Evolutionary conservation across 64 coral and sea anemone genomes (phyloP).

Genomic region (Cladopsammia gracilis): DNA sequence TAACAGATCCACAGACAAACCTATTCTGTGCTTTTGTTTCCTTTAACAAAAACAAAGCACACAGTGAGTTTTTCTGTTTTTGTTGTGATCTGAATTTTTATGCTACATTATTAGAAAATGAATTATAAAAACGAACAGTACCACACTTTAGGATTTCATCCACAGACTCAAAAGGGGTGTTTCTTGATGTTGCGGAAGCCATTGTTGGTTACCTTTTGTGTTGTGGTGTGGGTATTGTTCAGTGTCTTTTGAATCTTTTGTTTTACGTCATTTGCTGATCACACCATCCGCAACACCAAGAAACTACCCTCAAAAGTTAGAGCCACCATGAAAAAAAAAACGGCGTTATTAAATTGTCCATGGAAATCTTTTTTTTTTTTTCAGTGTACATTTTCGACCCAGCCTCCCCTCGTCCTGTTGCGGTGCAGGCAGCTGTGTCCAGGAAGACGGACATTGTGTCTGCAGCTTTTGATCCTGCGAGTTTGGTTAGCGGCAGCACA

Average conservation of each 20-base stretch:
- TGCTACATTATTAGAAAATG: background rate
- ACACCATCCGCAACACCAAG: no score
- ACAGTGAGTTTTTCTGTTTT: conserved; percentile 30
- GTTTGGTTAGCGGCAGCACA: background rate
- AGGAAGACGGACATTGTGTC: conserved; percentile 31
- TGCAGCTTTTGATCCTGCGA: conserved; percentile 57
- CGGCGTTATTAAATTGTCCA: background rate
- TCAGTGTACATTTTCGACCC: conserved; percentile 89
- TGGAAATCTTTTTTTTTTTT: background rate
- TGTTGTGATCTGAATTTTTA: background rate
- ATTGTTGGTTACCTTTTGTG: no score
- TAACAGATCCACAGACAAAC: conserved; percentile 62
- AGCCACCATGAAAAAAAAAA: background rate
- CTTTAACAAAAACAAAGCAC: conserved; percentile 31
- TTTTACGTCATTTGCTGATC: no score
- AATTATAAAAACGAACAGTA: no score
- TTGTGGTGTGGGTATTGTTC: no score
- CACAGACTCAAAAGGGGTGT: no score
- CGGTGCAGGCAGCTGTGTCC: conserved; percentile 43
- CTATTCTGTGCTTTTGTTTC: conserved; percentile 62
- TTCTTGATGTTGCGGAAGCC: no score
- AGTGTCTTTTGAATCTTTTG: no score
- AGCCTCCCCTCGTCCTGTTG: conserved; percentile 54
- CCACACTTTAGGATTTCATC: no score
- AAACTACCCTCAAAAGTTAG: background rate